phyloP scores from a whole-genome alignment of 2,797 vertebrate species.

The Sebastiscus tertius region DNA sequence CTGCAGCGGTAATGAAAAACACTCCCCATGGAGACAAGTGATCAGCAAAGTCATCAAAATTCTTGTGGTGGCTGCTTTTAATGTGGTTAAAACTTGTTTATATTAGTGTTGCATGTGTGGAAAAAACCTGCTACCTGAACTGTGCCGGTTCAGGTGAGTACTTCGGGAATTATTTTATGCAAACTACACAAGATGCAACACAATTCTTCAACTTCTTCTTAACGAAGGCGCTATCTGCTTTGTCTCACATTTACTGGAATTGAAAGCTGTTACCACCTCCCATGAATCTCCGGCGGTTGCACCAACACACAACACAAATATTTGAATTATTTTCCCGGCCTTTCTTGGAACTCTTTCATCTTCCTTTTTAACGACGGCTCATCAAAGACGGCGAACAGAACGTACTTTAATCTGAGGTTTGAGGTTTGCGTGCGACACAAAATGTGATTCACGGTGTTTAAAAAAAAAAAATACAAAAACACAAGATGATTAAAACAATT shows the following conservation, averaged over 20 bases:
- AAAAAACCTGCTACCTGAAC: slow-evolving; percentile 27
- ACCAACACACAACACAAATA: slow-evolving; percentile 23
- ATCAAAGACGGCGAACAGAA: slow-evolving; percentile 22
- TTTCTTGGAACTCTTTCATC: slow-evolving; percentile 32
- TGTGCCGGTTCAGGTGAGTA: neutral
- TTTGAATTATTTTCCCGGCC: neutral
- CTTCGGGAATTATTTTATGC: neutral
- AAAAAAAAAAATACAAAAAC: slow-evolving; percentile 33
- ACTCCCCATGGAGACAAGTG: neutral
- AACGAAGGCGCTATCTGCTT: neutral
- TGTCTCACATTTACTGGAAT: slow-evolving; percentile 12
- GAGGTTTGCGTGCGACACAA: slow-evolving; percentile 40
- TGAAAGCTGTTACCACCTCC: slow-evolving; percentile 30
- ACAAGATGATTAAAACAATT: slow-evolving; percentile 30
- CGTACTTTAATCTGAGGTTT: slow-evolving; percentile 28
- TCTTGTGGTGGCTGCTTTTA: slow-evolving; percentile 4
- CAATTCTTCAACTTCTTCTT: neutral
- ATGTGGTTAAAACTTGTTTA: neutral
- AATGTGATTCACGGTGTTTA: slow-evolving; percentile 25
- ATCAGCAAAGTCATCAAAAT: neutral
- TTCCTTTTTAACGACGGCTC: slow-evolving; percentile 1
- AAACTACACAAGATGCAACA: neutral
- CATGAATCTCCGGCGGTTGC: neutral
- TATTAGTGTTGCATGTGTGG: neutral
- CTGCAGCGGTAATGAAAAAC: slow-evolving; percentile 20